Percentiles rank a stretch among this genome's conserved stretches.
These are phyloP conservation scores for Zenarchopterus dispar DNA, from an alignment of 2,797 vertebrate genomes.

Conservation along the genomic window DNA sequence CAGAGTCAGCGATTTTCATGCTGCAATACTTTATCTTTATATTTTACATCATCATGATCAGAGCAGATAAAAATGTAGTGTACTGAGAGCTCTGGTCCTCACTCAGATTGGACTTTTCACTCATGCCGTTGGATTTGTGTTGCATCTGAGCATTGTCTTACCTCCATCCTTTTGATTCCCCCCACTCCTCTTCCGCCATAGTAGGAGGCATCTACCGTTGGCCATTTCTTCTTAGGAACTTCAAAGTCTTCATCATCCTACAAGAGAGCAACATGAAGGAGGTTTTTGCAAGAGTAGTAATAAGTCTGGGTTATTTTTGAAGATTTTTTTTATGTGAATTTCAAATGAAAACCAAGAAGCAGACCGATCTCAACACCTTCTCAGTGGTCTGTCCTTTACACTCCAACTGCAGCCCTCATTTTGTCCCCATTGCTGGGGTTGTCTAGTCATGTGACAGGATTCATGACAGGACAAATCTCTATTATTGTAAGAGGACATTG, in stretches of 20 bases:
- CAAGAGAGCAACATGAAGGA: constrained; percentile 3
- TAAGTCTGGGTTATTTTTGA: not conserved
- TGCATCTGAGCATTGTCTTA: constrained; percentile 51
- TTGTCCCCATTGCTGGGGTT: constrained; percentile 14
- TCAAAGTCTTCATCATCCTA: constrained; percentile 95
- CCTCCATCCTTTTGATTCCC: constrained; percentile 98
- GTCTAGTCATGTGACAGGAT: constrained; percentile 49
- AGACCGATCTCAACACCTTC: too few relatives aligned
- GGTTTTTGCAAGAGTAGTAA: not conserved
- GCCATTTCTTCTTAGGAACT: constrained; percentile 96
- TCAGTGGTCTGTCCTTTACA: constrained; percentile 4
- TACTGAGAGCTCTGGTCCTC: not conserved
- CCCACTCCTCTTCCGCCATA: constrained; percentile 97
- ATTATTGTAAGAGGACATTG: constrained; percentile 12
- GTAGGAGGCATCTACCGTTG: constrained; percentile 97
- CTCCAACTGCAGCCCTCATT: not conserved
- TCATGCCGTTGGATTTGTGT: not conserved
- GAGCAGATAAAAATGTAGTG: not conserved
- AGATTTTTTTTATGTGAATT: not conserved
- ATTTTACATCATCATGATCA: not conserved
- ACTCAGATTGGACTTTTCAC: not conserved
- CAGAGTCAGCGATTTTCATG: not conserved
- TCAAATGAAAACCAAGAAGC: too few relatives aligned
- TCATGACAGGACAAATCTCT: too few relatives aligned
- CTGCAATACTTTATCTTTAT: not conserved